Base-by-base conservation (phyloP, 2,113 vertebrate genomes). In the Alaudala cheleensis region DNA sequence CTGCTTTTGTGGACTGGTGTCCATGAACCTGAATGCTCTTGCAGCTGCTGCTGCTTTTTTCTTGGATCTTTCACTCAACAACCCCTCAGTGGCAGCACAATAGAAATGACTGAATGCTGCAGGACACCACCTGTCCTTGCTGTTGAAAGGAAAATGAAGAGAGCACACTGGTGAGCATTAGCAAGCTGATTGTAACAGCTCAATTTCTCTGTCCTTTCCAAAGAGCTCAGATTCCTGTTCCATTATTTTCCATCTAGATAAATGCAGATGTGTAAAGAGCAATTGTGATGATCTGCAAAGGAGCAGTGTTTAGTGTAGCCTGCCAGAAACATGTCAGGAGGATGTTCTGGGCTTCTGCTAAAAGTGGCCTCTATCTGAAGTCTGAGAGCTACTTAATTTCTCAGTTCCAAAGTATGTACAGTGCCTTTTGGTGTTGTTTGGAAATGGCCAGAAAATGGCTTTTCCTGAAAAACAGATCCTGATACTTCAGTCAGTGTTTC, bases 121-220 rank as follows among this genome's bases (percentile, higher is more conserved):
- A 34, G 74, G 66, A 40, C 37, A 49, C 31, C 26, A 21, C 34
- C 58, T n/a, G 34, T 25, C 82, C 71, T 92, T 80, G 26, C 58
- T 49, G 10, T 24, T 66, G 76, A 58, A 82, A 69, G 79, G 58
- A 69, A 23, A 72, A 50, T 28, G 15, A 74, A 56, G 76, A 34
- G 45, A 47, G 31, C 11, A 3, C 2, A 0, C 39, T 65, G 49
- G n/a, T 5, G 5, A 67, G 44, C 1, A 0, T 58, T 57, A 28
- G 58, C 18, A 2, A 16, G 4, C 33, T 42, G 69, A 5, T 62
- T 49, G 0, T 50, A 70, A 24, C 54, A 51, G 81, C 29, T 86
- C 42, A 3, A 1, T 34, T 50, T 40, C 34, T 18, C 5, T 39
- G 53, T 60, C 61, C 37, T 85, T 76, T 85, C 78, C 51, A 60